phyloP scores from a whole-genome alignment of 23 tunicate species.

The Styela clava region DNA sequence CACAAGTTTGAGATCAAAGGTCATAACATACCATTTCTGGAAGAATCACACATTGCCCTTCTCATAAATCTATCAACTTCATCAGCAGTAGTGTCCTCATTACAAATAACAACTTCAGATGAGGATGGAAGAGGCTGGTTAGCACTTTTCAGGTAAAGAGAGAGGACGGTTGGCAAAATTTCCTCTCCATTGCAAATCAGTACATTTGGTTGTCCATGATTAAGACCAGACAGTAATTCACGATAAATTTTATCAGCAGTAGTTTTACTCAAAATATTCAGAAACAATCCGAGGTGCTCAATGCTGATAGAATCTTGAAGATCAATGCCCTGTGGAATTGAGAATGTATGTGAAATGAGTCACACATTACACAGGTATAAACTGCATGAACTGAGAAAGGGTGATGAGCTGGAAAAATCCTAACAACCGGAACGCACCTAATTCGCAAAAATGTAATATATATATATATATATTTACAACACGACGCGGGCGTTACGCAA shows the following conservation, averaged over 20 bases:
- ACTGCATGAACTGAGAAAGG: too few relatives aligned
- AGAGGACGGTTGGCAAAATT: slow-evolving; percentile 38
- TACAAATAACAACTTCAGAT: slow-evolving; percentile 68
- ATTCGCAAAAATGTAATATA: too few relatives aligned
- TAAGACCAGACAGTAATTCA: slow-evolving; percentile 20
- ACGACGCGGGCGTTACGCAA: too few relatives aligned
- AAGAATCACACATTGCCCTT: slow-evolving; percentile 39
- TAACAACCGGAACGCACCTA: too few relatives aligned
- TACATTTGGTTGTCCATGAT: slow-evolving; percentile 45
- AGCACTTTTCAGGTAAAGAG: slow-evolving; percentile 48
- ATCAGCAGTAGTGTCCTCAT: slow-evolving; percentile 40
- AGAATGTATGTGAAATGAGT: too few relatives aligned
- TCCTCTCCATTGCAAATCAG: slow-evolving; percentile 44
- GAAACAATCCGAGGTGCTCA: slow-evolving; percentile 45
- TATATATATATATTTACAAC: too few relatives aligned
- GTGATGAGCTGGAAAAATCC: too few relatives aligned
- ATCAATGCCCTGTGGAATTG: slow-evolving; percentile 41
- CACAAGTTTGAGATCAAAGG: too few relatives aligned
- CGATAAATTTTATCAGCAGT: neutral
- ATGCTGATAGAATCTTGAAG: slow-evolving; percentile 64
- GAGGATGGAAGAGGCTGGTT: slow-evolving; percentile 54
- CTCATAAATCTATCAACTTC: slow-evolving; percentile 56
- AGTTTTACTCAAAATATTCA: slow-evolving; percentile 2
- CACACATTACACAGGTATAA: neutral
- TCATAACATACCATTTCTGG: too few relatives aligned